These are phyloP conservation scores for Cossypha polioptera DNA, from an alignment of 2,797 vertebrate species.

Conservation along the genomic window DNA sequence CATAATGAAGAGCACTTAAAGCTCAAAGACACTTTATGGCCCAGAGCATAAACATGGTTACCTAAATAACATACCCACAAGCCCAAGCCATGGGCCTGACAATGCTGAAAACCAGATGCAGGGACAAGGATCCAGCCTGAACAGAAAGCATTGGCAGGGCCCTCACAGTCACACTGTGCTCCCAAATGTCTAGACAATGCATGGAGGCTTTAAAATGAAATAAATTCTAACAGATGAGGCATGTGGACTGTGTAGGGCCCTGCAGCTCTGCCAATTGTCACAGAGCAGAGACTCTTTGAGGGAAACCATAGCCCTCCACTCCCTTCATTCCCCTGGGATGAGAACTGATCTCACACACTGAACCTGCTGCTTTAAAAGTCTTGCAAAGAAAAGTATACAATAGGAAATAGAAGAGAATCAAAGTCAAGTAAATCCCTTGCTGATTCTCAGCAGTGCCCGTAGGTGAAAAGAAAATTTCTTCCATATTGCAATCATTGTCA, in stretches of 20 bases:
- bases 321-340: background rate
- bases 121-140: background rate
- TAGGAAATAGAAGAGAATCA: conserved; percentile 40
- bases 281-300: background rate
- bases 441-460: conserved; percentile 16
- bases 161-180: conserved; percentile 24
- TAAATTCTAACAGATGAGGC: conserved; percentile 53
- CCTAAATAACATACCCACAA: background rate
- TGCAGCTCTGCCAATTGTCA: conserved; percentile 31
- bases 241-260: background rate
- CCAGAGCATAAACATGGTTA: background rate
- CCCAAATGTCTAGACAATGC: conserved; percentile 51
- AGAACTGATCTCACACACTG: background rate
- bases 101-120: conserved; percentile 25
- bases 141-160: conserved; percentile 6
- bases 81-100: background rate
- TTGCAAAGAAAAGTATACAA: conserved; percentile 8
- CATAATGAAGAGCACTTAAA: background rate
- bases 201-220: conserved; percentile 52
- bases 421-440: conserved; percentile 32
- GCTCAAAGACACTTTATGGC: background rate
- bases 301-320: background rate
- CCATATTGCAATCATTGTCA: conserved; percentile 38
- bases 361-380: background rate
- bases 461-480: conserved; percentile 63